Percentiles rank a stretch among this genome's conserved stretches.
Evolutionary conservation across 2,888 invertebrate species (phyloP).

Genomic region (Phorcus lineatus): DNA sequence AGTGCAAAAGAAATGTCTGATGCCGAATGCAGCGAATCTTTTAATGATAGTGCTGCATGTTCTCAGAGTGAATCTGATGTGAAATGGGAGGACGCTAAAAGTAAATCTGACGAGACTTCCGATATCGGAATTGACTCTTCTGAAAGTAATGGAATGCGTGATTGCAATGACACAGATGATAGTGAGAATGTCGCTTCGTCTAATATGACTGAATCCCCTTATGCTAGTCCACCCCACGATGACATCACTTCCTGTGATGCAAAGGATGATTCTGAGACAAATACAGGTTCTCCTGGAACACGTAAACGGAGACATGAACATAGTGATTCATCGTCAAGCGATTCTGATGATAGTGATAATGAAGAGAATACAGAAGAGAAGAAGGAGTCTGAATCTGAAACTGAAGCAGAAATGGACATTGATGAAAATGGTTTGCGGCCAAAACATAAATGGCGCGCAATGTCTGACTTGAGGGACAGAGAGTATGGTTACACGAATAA

Average conservation of each 20-base stretch:
- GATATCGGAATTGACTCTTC: conserved; percentile 31
- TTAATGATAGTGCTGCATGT: conserved; percentile 45
- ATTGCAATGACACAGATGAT: conserved; percentile 33
- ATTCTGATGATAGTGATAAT: conserved; percentile 33
- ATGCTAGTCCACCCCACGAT: not conserved
- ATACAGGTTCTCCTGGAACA: not conserved
- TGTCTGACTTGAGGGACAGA: conserved; percentile 79
- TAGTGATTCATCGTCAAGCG: conserved; percentile 25
- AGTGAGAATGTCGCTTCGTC: conserved; percentile 22
- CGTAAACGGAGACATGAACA: conserved; percentile 25
- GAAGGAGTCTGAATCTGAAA: conserved; percentile 32
- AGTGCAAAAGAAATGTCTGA: conserved; percentile 50
- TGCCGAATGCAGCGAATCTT: conserved; percentile 36
- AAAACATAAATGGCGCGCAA: conserved; percentile 81
- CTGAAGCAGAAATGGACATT: conserved; percentile 45
- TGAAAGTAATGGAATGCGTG: conserved; percentile 16
- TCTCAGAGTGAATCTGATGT: conserved; percentile 43
- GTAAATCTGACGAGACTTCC: conserved; percentile 17
- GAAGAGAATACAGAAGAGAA: conserved; percentile 34
- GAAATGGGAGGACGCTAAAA: conserved; percentile 35
- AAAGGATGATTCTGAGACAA: conserved; percentile 19
- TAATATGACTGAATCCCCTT: not conserved
- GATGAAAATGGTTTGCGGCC: conserved; percentile 39
- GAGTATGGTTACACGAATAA: conserved; percentile 78
- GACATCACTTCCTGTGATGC: conserved; percentile 34